Evolutionary conservation across 2,797 vertebrate genomes (phyloP).

Genomic region (Anabacerthia variegaticeps): DNA sequence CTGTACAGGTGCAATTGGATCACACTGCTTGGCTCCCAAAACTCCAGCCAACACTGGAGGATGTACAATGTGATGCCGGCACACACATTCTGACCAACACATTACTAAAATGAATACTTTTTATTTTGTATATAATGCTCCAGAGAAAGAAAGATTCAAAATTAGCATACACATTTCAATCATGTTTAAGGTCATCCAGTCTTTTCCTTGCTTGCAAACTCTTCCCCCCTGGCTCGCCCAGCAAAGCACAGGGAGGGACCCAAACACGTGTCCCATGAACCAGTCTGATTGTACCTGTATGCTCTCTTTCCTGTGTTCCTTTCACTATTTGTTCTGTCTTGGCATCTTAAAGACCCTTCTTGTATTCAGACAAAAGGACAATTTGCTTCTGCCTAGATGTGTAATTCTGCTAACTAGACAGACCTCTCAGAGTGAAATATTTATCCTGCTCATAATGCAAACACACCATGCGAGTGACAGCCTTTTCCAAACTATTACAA

Average conservation of each 20-base stretch:
- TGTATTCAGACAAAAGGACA: background rate
- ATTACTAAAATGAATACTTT: background rate
- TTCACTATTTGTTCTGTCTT: background rate
- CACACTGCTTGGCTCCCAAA: background rate
- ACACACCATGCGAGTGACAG: background rate
- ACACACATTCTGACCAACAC: accelerated
- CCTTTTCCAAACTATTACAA: background rate
- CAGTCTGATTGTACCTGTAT: background rate
- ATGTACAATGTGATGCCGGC: background rate
- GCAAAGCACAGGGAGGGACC: background rate
- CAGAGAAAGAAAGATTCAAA: background rate
- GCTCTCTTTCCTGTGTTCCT: background rate
- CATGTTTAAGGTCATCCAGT: background rate
- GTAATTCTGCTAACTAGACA: background rate
- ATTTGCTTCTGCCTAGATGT: background rate
- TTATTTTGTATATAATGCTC: background rate
- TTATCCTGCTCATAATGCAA: slow-evolving; percentile 13
- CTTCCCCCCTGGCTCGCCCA: background rate
- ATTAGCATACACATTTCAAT: background rate
- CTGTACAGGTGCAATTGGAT: background rate
- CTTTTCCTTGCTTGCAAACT: background rate
- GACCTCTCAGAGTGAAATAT: slow-evolving; percentile 9
- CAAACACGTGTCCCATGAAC: accelerated
- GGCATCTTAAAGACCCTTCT: background rate
- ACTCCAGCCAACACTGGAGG: background rate